These are phyloP conservation scores for Champsocephalus gunnari DNA, from an alignment of 2,797 vertebrate genomes.

Conservation along the genomic window DNA sequence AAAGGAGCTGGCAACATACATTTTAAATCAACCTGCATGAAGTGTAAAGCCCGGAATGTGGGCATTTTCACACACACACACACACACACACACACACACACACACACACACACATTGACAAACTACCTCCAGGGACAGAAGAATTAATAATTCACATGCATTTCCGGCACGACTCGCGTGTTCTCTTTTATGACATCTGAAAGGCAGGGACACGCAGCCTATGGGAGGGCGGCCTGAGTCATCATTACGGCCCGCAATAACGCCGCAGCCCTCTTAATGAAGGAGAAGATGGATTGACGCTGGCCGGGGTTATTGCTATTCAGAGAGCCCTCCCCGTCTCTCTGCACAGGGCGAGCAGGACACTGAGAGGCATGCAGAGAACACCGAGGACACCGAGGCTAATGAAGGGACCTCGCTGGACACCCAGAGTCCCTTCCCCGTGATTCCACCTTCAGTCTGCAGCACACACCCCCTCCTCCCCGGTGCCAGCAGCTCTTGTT, in stretches of 20 bases:
- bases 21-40: slow-evolving; percentile 79
- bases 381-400: slow-evolving; percentile 56
- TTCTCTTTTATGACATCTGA: slow-evolving; percentile 75
- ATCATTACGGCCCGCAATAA: slow-evolving; percentile 75
- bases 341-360: slow-evolving; percentile 52
- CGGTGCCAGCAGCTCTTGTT: slow-evolving; percentile 45
- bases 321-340: slow-evolving; percentile 59
- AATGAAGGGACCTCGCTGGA: slow-evolving; percentile 65
- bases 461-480: slow-evolving; percentile 18
- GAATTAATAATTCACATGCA: slow-evolving; percentile 81
- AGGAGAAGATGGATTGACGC: slow-evolving; percentile 70
- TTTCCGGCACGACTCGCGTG: slow-evolving; percentile 67
- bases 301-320: slow-evolving; percentile 74
- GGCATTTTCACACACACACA: slow-evolving; percentile 5
- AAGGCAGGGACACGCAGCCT: slow-evolving; percentile 50
- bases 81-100: not conserved
- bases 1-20: slow-evolving; percentile 69
- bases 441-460: slow-evolving; percentile 41
- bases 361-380: slow-evolving; percentile 36
- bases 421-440: slow-evolving; percentile 21
- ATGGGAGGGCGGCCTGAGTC: slow-evolving; percentile 59
- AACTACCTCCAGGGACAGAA: slow-evolving; percentile 56
- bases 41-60: slow-evolving; percentile 55
- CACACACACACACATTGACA: slow-evolving; percentile 26
- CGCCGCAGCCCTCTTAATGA: slow-evolving; percentile 72